Percentiles rank a stretch among this genome's conserved stretches.
Conservation (phyloP, 1,140 invertebrate genomes). For the Reticulitermes speratus region DNA sequence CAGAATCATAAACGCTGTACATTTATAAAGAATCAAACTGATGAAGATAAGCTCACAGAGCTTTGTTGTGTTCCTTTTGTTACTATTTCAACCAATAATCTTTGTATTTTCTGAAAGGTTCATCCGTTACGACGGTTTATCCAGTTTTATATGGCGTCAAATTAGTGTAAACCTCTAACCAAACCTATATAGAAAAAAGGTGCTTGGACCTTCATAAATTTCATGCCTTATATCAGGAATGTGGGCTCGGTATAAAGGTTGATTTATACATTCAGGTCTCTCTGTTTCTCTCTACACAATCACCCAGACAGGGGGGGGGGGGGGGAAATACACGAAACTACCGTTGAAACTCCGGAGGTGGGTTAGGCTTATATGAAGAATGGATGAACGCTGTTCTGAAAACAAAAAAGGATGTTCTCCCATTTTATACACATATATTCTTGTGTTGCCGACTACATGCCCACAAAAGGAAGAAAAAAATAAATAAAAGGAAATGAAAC, state of each 20-base stretch:
- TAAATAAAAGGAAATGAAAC: too few species aligned
- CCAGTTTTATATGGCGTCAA: neutral
- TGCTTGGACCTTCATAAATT: neutral
- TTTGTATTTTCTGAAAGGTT: neutral
- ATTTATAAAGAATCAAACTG: neutral
- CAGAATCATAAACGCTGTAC: neutral
- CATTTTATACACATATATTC: neutral
- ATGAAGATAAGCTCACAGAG: neutral
- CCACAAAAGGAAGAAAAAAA: neutral
- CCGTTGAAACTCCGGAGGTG: neutral
- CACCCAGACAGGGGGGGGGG: too few species aligned
- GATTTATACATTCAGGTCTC: neutral
- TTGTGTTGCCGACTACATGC: neutral
- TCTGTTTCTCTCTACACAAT: neutral
- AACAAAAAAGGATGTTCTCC: neutral
- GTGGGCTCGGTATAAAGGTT: neutral
- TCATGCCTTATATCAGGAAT: neutral
- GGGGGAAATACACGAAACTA: neutral
- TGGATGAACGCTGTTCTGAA: neutral
- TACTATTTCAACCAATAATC: neutral
- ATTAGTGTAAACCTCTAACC: conserved; percentile 6
- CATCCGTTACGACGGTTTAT: neutral
- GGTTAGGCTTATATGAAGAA: neutral
- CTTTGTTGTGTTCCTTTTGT: neutral
- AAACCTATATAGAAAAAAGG: neutral